Base-by-base conservation (phyloP, 1,140 invertebrate genomes). In the Trissolcus basalis region DNA sequence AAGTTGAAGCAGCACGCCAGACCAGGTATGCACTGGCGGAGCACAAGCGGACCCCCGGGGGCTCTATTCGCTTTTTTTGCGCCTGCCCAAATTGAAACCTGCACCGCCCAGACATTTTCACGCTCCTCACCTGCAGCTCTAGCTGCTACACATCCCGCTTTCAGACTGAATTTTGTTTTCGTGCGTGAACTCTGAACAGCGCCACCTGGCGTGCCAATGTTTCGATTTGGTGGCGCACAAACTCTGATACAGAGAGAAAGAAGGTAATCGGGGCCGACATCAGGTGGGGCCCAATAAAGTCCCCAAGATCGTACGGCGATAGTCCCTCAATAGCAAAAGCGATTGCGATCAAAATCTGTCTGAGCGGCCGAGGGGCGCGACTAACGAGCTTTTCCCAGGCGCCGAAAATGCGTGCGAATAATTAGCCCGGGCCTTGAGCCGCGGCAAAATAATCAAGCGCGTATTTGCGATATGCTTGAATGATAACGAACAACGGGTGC, bases 401-500 rank as follows among this genome's bases (percentile, higher is more conserved):
- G 12, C 14, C 43, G 13, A 44, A 44, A 44, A 44, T 44, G 13
- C 13, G 43, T 13, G n/a, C 43, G 36, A 39, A 39, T 44, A 44
- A 44, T 44, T 44, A 44, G 43, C 43, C 1, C 12, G 27, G 41
- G 48, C 56, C 48, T 44, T 56, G 44, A 1, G 13, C 48, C n/a
- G 43, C 41, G 39, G 32, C 36, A 48, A 67, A 58, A 58, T 61
- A 61, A 61, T 41, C 47, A 60, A 61, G 35, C 48, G 48, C 33
- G 45, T 54, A 50, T 55, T 27, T 54, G 14, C 35, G 51, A 63
- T 64, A 68, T 64, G 71, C 43, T 68, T 56, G 32, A 61, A 61
- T 61, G 70, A 74, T 74, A 74, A 74, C 50, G 33, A 67, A 74
- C 70, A 74, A 60, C 61, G 63, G 32, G 36, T 60, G 60, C 2